Conservation (phyloP, 2,113 vertebrate species). For the Cariama cristata region DNA sequence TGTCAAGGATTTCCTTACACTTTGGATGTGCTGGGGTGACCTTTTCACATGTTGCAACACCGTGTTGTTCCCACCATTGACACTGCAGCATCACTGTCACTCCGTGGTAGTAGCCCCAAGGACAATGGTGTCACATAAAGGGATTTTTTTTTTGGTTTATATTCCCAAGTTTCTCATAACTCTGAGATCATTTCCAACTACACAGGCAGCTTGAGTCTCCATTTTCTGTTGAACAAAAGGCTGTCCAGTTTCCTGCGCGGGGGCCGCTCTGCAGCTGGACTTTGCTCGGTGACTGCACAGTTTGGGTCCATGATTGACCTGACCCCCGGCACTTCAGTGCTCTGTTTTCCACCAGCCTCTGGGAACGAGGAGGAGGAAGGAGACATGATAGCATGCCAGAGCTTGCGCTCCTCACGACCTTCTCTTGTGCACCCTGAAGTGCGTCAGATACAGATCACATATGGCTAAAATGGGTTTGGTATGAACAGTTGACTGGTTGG, state of each 20-base stretch:
- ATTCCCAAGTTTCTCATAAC: neutral
- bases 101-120: neutral
- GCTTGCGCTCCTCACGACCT: accelerated
- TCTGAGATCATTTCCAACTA: neutral
- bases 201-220: accelerated
- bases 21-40: accelerated
- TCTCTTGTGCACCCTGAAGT: neutral
- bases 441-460: accelerated
- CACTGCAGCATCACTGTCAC: accelerated
- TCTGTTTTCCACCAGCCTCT: neutral
- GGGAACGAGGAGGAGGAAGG: neutral
- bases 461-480: neutral
- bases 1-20: neutral
- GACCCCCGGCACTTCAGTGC: neutral
- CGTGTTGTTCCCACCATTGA: neutral
- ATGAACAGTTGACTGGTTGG: neutral
- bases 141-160: neutral
- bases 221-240: neutral
- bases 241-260: accelerated
- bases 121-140: neutral
- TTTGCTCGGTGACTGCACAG: accelerated
- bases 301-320: accelerated
- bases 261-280: accelerated
- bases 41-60: neutral
- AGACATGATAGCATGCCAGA: neutral